Evolutionary conservation across 1,140 invertebrate species (phyloP).

Genomic region (Arion vulgaris): DNA sequence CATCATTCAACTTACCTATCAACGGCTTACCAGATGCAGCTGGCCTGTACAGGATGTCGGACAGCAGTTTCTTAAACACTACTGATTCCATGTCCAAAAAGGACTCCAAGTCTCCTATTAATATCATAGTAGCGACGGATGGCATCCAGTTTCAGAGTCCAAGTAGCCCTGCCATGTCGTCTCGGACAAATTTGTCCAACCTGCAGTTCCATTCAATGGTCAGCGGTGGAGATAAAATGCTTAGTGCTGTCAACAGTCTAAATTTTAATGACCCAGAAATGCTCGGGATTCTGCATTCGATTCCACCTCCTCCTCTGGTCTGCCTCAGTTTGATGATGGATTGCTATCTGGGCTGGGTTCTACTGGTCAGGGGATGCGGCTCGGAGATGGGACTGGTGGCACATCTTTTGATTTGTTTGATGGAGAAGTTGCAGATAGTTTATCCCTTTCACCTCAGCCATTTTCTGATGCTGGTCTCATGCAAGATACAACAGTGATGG

Average conservation of each 20-base stretch:
- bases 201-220: slow-evolving; percentile 58
- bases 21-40: slow-evolving; percentile 33
- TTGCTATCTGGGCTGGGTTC: slow-evolving; percentile 63
- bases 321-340: slow-evolving; percentile 69
- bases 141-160: slow-evolving; percentile 56
- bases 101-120: slow-evolving; percentile 55
- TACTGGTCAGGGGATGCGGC: slow-evolving; percentile 50
- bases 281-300: slow-evolving; percentile 71
- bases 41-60: slow-evolving; percentile 26
- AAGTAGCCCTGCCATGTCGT: slow-evolving; percentile 63
- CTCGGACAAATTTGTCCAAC: slow-evolving; percentile 47
- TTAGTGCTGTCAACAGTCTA: slow-evolving; percentile 69
- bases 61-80: slow-evolving; percentile 17
- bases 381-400: slow-evolving; percentile 54
- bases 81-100: slow-evolving; percentile 14
- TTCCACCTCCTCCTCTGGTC: slow-evolving; percentile 52
- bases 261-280: slow-evolving; percentile 70
- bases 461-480: slow-evolving; percentile 77
- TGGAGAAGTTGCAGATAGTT: slow-evolving; percentile 76
- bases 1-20: slow-evolving; percentile 18
- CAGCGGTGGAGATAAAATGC: slow-evolving; percentile 70
- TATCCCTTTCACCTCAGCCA: slow-evolving; percentile 74
- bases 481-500: slow-evolving; percentile 56
- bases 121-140: slow-evolving; percentile 56
- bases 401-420: slow-evolving; percentile 80